These are phyloP conservation scores for Diorhabda carinulata DNA, from an alignment of 1,140 invertebrate species.

Conservation along the genomic window DNA sequence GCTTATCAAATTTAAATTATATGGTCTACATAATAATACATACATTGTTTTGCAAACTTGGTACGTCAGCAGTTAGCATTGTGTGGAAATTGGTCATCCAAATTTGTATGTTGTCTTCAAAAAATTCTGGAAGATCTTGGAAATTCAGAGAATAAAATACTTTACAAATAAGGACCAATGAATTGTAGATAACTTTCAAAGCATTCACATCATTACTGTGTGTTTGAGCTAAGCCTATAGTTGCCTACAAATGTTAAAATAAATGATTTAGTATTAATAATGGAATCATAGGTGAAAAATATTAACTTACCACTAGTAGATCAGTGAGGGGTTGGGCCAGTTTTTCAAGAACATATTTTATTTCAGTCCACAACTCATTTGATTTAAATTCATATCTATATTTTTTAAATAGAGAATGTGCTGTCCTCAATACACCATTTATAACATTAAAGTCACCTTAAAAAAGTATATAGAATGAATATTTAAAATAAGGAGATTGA, in stretches of 20 bases:
- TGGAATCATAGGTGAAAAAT: background rate
- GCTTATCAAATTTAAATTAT: no score
- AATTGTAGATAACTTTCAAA: constrained; percentile 85
- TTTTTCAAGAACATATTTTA: constrained; percentile 91
- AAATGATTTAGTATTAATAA: constrained; percentile 13
- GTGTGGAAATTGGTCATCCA: constrained; percentile 92
- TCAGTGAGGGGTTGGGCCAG: constrained; percentile 93
- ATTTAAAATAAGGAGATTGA: no score
- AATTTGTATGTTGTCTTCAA: constrained; percentile 92
- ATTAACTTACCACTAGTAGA: constrained; percentile 70
- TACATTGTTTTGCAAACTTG: constrained; percentile 63
- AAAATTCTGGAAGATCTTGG: constrained; percentile 96
- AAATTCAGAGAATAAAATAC: constrained; percentile 96
- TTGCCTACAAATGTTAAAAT: constrained; percentile 58
- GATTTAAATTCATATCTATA: constrained; percentile 96
- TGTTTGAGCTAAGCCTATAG: constrained; percentile 74
- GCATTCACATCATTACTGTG: constrained; percentile 77
- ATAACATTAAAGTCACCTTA: constrained; percentile 90
- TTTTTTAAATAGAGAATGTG: constrained; percentile 92
- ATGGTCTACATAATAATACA: constrained; percentile 35
- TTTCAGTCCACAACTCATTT: constrained; percentile 90
- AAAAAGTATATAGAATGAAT: constrained; percentile 22
- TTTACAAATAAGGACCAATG: constrained; percentile 86
- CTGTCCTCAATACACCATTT: constrained; percentile 91
- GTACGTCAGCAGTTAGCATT: constrained; percentile 75